Percentiles rank a stretch among this genome's conserved stretches.
These are phyloP conservation scores for Scylla paramamosain DNA, from an alignment of 1,140 invertebrate species.

Conservation along the genomic window DNA sequence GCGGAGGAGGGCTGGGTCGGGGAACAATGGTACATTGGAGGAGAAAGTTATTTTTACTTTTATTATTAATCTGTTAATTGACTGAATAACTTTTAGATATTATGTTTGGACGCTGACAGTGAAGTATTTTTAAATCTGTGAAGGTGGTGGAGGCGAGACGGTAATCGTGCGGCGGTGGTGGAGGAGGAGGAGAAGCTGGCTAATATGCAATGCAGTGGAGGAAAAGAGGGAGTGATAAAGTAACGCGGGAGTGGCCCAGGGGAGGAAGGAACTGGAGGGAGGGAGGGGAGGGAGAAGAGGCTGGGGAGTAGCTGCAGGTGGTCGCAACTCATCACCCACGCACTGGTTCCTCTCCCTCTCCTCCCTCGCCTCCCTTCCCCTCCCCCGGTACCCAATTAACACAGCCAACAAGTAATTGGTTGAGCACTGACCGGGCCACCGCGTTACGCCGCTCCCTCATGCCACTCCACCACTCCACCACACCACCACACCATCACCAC, in stretches of 20 bases:
- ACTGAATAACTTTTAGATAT: conserved; percentile 5
- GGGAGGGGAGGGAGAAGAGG: not conserved
- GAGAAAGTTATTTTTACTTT: not conserved
- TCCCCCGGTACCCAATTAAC: not conserved
- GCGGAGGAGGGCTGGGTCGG: not conserved
- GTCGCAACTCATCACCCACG: conserved; percentile 22
- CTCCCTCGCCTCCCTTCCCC: not conserved
- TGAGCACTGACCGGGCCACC: not conserved
- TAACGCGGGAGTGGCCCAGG: not conserved
- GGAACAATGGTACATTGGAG: not conserved
- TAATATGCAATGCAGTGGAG: not conserved
- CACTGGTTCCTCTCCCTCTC: not conserved
- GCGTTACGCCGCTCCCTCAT: not conserved
- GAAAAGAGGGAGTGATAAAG: not conserved
- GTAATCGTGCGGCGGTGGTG: not conserved
- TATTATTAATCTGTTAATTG: not conserved
- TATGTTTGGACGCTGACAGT: not conserved
- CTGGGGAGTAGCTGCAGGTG: not conserved
- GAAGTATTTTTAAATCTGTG: not conserved
- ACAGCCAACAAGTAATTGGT: conserved; percentile 13
- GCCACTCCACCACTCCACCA: not conserved
- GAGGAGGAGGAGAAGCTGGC: not conserved
- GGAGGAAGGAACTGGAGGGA: not conserved
- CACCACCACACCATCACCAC: not conserved
- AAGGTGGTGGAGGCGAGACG: not conserved